Evolutionary conservation across 2,888 invertebrate genomes (phyloP).

Genomic region (Eupithecia insigniata): DNA sequence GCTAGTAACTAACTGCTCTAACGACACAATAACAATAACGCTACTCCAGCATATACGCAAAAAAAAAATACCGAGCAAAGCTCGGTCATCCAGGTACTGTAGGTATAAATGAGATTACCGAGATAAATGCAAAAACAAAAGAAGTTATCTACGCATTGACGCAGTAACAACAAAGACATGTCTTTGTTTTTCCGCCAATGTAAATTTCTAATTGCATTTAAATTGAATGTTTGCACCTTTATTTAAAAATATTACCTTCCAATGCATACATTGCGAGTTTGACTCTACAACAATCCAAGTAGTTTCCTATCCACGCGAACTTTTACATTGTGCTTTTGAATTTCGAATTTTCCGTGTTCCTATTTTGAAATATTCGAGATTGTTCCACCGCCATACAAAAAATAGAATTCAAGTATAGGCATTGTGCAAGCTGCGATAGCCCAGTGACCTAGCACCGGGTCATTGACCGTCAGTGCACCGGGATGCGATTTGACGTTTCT

Average conservation of each 20-base stretch:
- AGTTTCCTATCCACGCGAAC: background rate
- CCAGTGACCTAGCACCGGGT: slow-evolving; percentile 30
- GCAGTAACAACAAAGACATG: background rate
- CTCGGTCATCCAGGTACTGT: no score
- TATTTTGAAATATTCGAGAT: slow-evolving; percentile 1
- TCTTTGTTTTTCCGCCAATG: background rate
- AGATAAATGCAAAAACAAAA: background rate
- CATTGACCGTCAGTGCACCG: slow-evolving; percentile 21
- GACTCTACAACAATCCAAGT: background rate
- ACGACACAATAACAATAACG: no score
- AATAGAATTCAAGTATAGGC: slow-evolving; percentile 19
- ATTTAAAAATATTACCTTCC: background rate
- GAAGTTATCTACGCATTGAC: background rate
- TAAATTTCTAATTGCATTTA: background rate
- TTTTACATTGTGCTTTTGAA: slow-evolving; percentile 5
- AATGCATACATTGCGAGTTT: background rate
- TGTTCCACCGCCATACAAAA: slow-evolving; percentile 8
- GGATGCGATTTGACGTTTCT: slow-evolving; percentile 1
- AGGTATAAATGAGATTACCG: background rate
- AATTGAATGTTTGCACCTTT: background rate
- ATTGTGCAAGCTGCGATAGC: slow-evolving; percentile 29
- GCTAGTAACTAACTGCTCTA: no score
- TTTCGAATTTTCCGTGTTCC: slow-evolving; percentile 1
- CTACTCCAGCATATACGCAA: no score
- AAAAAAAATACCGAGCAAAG: no score